These are phyloP conservation scores for Caradrina clavipalpis DNA, from an alignment of 2,888 invertebrate species.

Conservation along the genomic window DNA sequence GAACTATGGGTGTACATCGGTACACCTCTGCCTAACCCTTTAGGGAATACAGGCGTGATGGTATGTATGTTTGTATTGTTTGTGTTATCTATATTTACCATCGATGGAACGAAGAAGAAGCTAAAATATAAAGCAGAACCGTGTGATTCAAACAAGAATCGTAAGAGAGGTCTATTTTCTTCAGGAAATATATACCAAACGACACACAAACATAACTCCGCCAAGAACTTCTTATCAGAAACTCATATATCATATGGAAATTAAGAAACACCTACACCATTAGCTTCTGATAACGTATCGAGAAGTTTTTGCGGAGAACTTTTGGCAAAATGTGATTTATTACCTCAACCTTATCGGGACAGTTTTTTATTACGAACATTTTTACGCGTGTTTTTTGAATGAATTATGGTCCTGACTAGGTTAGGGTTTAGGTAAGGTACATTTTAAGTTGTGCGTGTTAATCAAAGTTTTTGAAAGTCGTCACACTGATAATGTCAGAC, in stretches of 20 bases:
- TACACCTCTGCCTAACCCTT: no score
- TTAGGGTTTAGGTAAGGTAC: no score
- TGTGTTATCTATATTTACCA: no score
- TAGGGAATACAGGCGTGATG: no score
- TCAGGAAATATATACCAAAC: background rate
- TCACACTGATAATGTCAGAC: no score
- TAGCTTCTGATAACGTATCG: slow-evolving; percentile 50
- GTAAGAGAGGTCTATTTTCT: no score
- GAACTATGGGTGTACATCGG: no score
- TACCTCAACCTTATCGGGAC: slow-evolving; percentile 43
- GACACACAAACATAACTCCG: slow-evolving; percentile 8
- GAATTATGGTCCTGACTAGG: background rate
- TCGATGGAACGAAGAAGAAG: no score
- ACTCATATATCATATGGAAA: slow-evolving; percentile 59
- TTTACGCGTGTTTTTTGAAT: slow-evolving; percentile 29
- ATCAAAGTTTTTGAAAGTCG: no score
- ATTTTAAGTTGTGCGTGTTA: no score
- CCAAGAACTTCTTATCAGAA: slow-evolving; percentile 48
- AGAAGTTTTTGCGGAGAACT: slow-evolving; percentile 44
- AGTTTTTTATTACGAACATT: slow-evolving; percentile 42
- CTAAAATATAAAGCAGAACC: no score
- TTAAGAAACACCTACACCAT: slow-evolving; percentile 59
- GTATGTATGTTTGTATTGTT: no score
- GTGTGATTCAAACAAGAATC: background rate
- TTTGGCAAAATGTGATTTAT: slow-evolving; percentile 59